These are phyloP conservation scores for Hycleus cichorii DNA, from an alignment of 1,140 invertebrate genomes.

Conservation along the genomic window DNA sequence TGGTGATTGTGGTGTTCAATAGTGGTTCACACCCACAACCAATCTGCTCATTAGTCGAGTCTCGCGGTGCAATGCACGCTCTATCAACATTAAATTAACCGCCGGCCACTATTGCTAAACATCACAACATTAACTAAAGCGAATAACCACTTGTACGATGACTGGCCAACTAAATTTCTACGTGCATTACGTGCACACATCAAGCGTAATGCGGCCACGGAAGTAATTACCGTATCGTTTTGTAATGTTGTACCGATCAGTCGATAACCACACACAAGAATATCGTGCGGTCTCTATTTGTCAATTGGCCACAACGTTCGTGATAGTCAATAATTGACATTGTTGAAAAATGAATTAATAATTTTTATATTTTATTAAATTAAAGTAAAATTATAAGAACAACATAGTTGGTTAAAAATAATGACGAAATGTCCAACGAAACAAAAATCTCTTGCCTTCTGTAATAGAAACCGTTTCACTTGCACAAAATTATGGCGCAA, in stretches of 20 bases:
- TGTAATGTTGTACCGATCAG: background rate
- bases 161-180: background rate
- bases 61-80: conserved; percentile 22
- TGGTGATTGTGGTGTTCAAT: conserved; percentile 11
- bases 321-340: no score
- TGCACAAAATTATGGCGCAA: no score
- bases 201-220: background rate
- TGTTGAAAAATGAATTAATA: background rate
- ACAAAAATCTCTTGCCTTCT: no score
- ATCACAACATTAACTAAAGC: conserved; percentile 11
- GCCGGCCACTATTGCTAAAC: conserved; percentile 9
- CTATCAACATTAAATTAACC: conserved; percentile 23
- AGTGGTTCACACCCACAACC: conserved; percentile 20
- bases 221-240: background rate
- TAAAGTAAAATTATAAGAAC: no score
- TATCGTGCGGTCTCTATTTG: no score
- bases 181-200: background rate
- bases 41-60: conserved; percentile 23
- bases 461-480: no score
- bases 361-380: no score
- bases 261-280: no score
- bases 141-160: background rate
- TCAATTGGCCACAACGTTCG: no score
- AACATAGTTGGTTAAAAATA: no score
- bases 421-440: no score